Evolutionary conservation across 2,888 invertebrate species (phyloP).

Genomic region (Drosophila borborema): DNA sequence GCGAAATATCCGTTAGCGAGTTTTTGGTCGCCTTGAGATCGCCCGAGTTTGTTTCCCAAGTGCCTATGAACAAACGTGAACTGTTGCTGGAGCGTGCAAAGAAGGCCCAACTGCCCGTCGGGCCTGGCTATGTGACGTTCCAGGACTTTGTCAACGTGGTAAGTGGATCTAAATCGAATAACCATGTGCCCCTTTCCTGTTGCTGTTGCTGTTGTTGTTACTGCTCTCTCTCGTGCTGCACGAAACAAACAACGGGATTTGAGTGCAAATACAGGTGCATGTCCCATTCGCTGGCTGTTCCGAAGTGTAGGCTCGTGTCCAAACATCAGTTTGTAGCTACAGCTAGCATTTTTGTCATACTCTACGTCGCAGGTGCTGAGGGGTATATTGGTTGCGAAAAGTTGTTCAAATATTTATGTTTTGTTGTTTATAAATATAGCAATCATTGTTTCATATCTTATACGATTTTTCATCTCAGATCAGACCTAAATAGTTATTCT

Average conservation of each 20-base stretch:
- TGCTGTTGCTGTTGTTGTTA: background rate
- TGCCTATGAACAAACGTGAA: constrained; percentile 91
- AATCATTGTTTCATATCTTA: background rate
- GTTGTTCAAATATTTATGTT: background rate
- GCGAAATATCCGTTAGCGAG: constrained; percentile 95
- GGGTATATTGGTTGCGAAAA: background rate
- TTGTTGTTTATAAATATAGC: background rate
- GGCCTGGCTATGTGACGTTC: constrained; percentile 92
- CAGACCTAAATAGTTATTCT: too few species aligned
- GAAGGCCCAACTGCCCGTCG: constrained; percentile 87
- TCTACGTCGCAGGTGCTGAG: background rate
- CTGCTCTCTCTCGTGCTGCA: constrained; percentile 38
- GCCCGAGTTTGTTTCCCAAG: constrained; percentile 91
- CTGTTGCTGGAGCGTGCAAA: constrained; percentile 90
- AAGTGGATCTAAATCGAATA: constrained; percentile 86
- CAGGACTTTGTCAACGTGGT: constrained; percentile 98
- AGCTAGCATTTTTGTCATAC: constrained; percentile 7
- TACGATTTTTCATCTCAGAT: background rate
- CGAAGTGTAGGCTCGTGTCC: constrained; percentile 71
- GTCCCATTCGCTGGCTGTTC: constrained; percentile 15
- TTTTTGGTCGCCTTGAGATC: constrained; percentile 91
- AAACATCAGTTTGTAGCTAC: constrained; percentile 47
- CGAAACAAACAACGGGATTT: constrained; percentile 61
- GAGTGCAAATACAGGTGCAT: constrained; percentile 75
- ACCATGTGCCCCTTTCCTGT: constrained; percentile 21